phyloP scores from a whole-genome alignment of 1,140 invertebrate genomes.

The Vanessa atalanta region DNA sequence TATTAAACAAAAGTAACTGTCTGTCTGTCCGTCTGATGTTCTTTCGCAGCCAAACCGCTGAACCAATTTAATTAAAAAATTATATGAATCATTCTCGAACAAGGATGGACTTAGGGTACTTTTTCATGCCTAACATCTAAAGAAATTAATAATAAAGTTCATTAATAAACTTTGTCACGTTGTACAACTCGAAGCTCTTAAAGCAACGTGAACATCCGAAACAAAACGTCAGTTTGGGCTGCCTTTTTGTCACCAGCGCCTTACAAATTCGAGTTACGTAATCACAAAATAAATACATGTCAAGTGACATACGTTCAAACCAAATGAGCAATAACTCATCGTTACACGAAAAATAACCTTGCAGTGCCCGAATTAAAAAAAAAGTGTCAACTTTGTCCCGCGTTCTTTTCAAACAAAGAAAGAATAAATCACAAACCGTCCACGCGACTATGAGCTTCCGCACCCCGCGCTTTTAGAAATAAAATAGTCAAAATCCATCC shows the following conservation, averaged over 20 bases:
- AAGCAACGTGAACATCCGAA: not conserved
- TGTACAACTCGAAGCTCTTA: not conserved
- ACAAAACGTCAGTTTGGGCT: not conserved
- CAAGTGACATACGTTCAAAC: conserved; percentile 18
- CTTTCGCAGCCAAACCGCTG: no score
- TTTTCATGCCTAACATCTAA: no score
- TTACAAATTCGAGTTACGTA: not conserved
- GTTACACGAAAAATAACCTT: conserved; percentile 56
- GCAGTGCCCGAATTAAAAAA: conserved; percentile 57
- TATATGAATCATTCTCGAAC: no score
- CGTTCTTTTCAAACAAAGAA: conserved; percentile 66
- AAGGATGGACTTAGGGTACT: no score
- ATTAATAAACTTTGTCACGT: not conserved
- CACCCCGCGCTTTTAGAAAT: conserved; percentile 32
- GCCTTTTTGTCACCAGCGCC: not conserved
- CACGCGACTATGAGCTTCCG: conserved; percentile 39
- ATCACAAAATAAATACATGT: conserved; percentile 10
- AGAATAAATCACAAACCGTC: conserved; percentile 64
- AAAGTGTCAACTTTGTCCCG: conserved; percentile 65
- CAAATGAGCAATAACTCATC: conserved; percentile 54
- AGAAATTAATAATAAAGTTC: not conserved
- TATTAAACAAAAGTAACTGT: no score
- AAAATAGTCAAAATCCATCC: conserved; percentile 40
- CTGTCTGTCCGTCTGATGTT: no score
- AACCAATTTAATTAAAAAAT: no score